Evolutionary conservation across 2,797 vertebrate species (phyloP).

Genomic region (Characodon lateralis): DNA sequence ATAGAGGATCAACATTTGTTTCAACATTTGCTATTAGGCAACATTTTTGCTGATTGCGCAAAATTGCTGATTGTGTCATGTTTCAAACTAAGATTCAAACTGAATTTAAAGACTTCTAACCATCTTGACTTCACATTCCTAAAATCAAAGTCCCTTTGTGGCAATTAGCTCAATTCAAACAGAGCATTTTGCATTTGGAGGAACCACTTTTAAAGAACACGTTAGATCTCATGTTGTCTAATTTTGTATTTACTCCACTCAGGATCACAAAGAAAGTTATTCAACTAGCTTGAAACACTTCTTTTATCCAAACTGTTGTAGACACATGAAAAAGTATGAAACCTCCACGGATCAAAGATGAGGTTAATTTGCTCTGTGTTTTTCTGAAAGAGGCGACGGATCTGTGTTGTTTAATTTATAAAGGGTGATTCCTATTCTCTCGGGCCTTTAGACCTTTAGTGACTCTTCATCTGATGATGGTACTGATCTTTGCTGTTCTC

Average conservation of each 20-base stretch:
- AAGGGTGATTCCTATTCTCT: slow-evolving; percentile 34
- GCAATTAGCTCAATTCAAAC: slow-evolving; percentile 10
- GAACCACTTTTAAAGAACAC: slow-evolving; percentile 1
- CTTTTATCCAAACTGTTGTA: slow-evolving; percentile 40
- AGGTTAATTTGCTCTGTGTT: slow-evolving; percentile 57
- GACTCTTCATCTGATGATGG: slow-evolving; percentile 42
- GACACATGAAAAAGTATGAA: slow-evolving; percentile 39
- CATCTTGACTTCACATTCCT: neutral
- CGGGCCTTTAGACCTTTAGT: slow-evolving; percentile 19
- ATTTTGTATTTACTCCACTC: slow-evolving; percentile 16
- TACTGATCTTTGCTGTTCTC: neutral
- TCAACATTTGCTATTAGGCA: slow-evolving; percentile 2
- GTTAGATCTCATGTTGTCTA: slow-evolving; percentile 18
- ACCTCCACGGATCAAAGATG: slow-evolving; percentile 37
- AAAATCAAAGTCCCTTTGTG: slow-evolving; percentile 5
- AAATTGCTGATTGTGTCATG: slow-evolving; percentile 28
- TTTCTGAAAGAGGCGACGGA: slow-evolving; percentile 43
- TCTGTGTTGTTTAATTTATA: slow-evolving; percentile 64
- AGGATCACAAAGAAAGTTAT: slow-evolving; percentile 16
- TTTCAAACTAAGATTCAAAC: slow-evolving; percentile 1
- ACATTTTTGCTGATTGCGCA: slow-evolving; percentile 36
- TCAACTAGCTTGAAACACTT: slow-evolving; percentile 18
- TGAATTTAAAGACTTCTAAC: neutral
- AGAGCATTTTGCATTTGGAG: neutral
- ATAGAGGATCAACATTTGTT: slow-evolving; percentile 5